Base-by-base conservation (phyloP, 2,888 invertebrate genomes). In the Ichneumon xanthorius region DNA sequence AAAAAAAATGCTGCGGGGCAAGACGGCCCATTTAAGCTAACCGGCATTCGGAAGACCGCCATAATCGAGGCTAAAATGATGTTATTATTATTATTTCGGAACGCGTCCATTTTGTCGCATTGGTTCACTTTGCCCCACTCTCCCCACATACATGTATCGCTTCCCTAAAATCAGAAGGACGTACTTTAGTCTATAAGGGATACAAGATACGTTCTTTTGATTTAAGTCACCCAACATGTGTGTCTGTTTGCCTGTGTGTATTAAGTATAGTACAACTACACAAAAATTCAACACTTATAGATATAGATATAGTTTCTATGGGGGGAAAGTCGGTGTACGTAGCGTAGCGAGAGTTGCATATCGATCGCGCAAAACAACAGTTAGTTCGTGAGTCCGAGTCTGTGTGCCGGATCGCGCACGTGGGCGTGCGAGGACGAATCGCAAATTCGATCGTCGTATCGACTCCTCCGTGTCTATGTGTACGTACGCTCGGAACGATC, bases 311-410 rank as follows among this genome's bases (percentile, higher is more conserved):
- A 77, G 61, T 77, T 77, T 72, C 61, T 72, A 78, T 63, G 72
- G 75, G 45, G 65, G 68, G 70, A 75, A 79, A 79, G 75, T 73
- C 70, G 50, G 55, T 78, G 63, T 70, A 63, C 67, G 1, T 26
- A 53, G 70, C 40, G 58, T 68, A 53, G 77, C 79, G 70, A 81
- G 58, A 75, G 78, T 71, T 81, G 75, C 85, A 82, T 82, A 81
- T 84, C 78, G 78, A 85, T 81, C 81, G 85, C 58, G 40, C 65
- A 22, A 65, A 85, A 85, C 77, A 85, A 85, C 85, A 82, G 85
- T 85, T 85, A 85, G 55, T 78, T 65, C 75, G 58, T 26, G 58
- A 78, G 78, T 79, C 55, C 70, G 55, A 33, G 26, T 14, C 33
- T 50, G 67, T 73, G 80, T 53, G 50, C 50, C 53, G 78, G 63